Base-by-base conservation (phyloP, 2,888 invertebrate genomes). In the Leptopterna dolabrata region DNA sequence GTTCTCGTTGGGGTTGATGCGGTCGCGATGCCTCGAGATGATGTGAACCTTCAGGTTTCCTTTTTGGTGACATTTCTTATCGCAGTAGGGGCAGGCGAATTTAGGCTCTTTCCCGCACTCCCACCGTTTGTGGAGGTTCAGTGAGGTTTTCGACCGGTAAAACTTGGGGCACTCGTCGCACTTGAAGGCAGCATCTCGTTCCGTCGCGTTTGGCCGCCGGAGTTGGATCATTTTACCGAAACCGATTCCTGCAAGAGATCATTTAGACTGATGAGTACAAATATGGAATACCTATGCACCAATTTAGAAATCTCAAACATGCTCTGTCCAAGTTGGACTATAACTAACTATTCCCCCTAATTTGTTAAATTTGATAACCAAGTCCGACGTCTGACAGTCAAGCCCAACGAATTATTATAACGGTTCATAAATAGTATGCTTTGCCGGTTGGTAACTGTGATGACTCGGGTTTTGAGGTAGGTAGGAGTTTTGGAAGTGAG, bases 51-150 rank as follows among this genome's bases (percentile, higher is more conserved):
- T 90, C 14, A 90, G 87, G 51, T 89, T 89, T 45, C 90, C 90
- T 88, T 90, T 90, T 87, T 90, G 90, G 87, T 90, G 90, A 19
- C 90, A 90, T 87, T 90, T 90, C 81, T 90, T 89, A 41, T 90
- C 90, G 87, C 91, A 91, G 82, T 89, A 90, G 11, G 90, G 90
- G 70, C 91, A 91, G 73, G 90, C 90, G 88, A 91, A 91, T 9
- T 90, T 90, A 7, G 91, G 91, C 86, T 90, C 91, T 87, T 91
- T 91, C 24, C 91, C 91, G 88, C 91, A 91, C 88, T 91, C 91
- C 71, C 90, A 88, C 14, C 91, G 89, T 70, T 90, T 90, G 76
- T 91, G 91, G 14, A 90, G 88, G 43, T 89, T 90, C 27, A 91
- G 88, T n/a, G 90, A 90, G 47, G 90, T 90, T 88, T 90, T 90